Percentiles rank a stretch among this genome's conserved stretches.
Conservation (phyloP, 2,888 invertebrate species). For the Esperia sulphurella region DNA sequence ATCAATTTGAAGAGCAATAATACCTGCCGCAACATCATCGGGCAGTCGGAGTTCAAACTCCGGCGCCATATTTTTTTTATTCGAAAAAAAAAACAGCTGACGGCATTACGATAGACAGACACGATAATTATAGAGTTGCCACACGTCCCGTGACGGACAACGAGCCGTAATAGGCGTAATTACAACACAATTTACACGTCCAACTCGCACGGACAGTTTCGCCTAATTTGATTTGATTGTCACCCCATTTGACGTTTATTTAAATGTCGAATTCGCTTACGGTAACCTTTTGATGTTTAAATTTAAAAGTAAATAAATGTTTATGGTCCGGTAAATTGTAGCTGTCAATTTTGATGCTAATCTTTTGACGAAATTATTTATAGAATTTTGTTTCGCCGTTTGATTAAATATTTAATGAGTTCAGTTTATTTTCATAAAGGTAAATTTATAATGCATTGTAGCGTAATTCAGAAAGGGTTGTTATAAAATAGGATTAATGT, state of each 20-base stretch:
- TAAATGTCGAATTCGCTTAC: constrained; percentile 39
- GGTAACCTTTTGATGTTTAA: constrained; percentile 4
- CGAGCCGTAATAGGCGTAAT: constrained; percentile 49
- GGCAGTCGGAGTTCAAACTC: background rate
- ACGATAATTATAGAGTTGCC: constrained; percentile 46
- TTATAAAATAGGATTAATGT: too few species aligned
- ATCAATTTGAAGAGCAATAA: background rate
- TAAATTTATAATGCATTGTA: too few species aligned
- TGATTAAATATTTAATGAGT: too few species aligned
- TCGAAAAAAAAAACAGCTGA: constrained; percentile 14
- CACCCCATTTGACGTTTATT: constrained; percentile 57
- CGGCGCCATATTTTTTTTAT: background rate
- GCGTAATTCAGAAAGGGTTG: too few species aligned
- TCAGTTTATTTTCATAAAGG: too few species aligned
- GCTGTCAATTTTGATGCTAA: too few species aligned
- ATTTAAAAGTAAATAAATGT: background rate
- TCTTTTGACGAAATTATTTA: too few species aligned
- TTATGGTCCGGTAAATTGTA: too few species aligned
- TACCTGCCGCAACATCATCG: background rate
- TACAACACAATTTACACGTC: constrained; percentile 58
- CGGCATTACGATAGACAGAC: constrained; percentile 38
- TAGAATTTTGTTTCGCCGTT: too few species aligned
- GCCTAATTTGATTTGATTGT: constrained; percentile 67
- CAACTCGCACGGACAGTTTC: constrained; percentile 42
- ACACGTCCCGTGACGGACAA: constrained; percentile 25